phyloP scores from a whole-genome alignment of 1,140 invertebrate genomes.

The Drosophila elegans region DNA sequence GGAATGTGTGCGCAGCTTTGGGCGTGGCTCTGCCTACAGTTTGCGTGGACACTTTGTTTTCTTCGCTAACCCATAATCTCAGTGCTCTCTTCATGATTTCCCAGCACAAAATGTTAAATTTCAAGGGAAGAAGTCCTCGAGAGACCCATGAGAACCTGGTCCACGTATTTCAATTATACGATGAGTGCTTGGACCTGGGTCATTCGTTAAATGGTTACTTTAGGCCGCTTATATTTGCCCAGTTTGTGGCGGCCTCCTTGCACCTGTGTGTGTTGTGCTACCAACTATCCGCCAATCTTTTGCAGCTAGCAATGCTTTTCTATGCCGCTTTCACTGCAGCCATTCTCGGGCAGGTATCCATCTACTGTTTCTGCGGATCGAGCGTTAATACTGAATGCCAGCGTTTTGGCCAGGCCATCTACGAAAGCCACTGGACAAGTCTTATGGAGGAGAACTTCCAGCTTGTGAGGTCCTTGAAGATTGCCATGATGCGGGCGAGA shows the following conservation, averaged over 20 bases:
- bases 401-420: conserved; percentile 26
- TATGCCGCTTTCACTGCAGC: conserved; percentile 44
- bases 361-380: conserved; percentile 56
- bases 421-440: conserved; percentile 37
- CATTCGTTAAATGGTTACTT: conserved; percentile 32
- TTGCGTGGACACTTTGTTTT: conserved; percentile 54
- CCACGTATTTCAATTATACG: conserved; percentile 28
- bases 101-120: conserved; percentile 31
- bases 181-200: conserved; percentile 13
- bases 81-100: conserved; percentile 45
- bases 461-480: conserved; percentile 9
- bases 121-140: background rate
- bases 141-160: conserved; percentile 19
- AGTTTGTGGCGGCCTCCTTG: conserved; percentile 45
- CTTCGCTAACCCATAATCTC: conserved; percentile 46
- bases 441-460: background rate
- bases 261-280: conserved; percentile 53
- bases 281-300: conserved; percentile 47
- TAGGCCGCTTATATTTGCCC: conserved; percentile 41
- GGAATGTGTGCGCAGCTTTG: conserved; percentile 48
- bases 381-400: conserved; percentile 27
- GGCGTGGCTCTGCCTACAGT: conserved; percentile 45
- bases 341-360: conserved; percentile 42
- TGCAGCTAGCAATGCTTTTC: conserved; percentile 37
- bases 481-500: conserved; percentile 35